Base-by-base conservation (phyloP, 2,797 vertebrate species). In the Centroberyx gerrardi region DNA sequence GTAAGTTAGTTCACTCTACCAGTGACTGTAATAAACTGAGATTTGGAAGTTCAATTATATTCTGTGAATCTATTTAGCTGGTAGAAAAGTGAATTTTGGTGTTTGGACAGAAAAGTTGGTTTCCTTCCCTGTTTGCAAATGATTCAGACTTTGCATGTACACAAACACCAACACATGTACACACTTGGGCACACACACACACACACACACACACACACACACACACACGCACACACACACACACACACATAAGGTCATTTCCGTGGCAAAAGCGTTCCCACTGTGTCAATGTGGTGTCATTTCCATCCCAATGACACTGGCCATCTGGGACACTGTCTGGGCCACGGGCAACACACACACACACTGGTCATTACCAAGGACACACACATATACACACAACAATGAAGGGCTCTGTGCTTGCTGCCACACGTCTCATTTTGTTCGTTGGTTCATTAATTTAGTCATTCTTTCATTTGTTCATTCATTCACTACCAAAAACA, bases 241-340 rank as follows among this genome's bases (percentile, higher is more conserved):
- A 61, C 68, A 71, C 58, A 52, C 22, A 22, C 22, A 22, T 7
- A 33, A 55, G 52, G 71, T 66, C 61, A 52, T 64, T 66, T 77
- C 62, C 44, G 22, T 58, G n/a, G 44, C 27, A 10, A 55, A 56
- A 18, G 70, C 33, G 12, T 17, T 63, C 64, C 55, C 12, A 2
- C 76, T 46, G 64, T 72, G 76, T 48, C 63, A 18, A 46, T 4
- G 64, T 48, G 12, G 60, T 6, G 62, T 67, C 73, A 67, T 48
- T 78, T 78, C 74, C 77, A 67, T 49, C 46, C 56, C 68, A 42
- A 0, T 12, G 36, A 74, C 12, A 14, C 1, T 5, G 14, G 58
- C 80, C 83, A 75, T 33, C 33, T 33, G 33, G 33, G 33, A 33
- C 33, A 5, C 33, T 33, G 33, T 83, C 77, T 80, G 80, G 67